Conservation (phyloP, 2,113 vertebrate genomes). For the Pogonocichla stellata region DNA sequence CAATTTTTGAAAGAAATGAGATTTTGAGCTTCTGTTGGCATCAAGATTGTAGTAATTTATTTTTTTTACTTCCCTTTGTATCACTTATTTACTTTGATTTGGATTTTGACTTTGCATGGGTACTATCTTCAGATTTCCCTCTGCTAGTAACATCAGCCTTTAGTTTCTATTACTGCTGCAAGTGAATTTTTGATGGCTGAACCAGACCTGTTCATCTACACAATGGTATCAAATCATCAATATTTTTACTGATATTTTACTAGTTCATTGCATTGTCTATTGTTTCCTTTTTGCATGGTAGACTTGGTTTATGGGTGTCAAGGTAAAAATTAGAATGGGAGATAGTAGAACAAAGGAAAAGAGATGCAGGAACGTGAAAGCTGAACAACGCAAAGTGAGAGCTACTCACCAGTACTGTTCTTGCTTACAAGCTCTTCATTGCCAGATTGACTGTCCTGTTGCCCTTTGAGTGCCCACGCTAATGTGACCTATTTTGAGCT, state of each 20-base stretch:
- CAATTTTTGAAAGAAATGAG: neutral
- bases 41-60: neutral
- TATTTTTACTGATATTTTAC: neutral
- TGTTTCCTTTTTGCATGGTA: neutral
- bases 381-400: neutral
- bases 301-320: neutral
- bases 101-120: neutral
- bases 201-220: neutral
- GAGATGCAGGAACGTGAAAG: neutral
- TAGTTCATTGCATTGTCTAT: neutral
- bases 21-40: neutral
- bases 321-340: neutral
- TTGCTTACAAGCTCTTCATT: neutral
- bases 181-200: neutral
- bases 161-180: neutral
- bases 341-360: neutral
- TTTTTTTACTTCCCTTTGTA: neutral
- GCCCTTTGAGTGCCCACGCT: neutral
- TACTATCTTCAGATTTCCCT: neutral
- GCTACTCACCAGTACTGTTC: neutral
- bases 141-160: neutral
- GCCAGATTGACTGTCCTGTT: neutral
- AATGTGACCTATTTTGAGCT: neutral
- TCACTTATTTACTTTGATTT: neutral
- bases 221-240: neutral